Base-by-base conservation (phyloP, 2,888 invertebrate species). In the Kryphioiulus occultus region DNA sequence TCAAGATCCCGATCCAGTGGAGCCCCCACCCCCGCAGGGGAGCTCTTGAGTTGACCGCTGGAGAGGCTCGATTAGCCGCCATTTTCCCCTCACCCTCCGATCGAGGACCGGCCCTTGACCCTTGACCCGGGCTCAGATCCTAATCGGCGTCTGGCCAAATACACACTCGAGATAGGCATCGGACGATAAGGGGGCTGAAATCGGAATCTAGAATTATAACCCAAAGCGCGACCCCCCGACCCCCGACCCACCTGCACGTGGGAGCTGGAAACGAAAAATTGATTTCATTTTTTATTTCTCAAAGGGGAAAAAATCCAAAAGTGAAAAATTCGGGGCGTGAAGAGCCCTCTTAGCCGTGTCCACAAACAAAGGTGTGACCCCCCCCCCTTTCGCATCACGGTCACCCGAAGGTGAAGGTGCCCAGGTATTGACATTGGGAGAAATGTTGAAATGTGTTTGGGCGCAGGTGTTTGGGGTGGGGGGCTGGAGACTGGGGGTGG, bases 391-490 rank as follows among this genome's bases (percentile, higher is more conserved):
- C 19, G 5, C n/a, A 19, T 53, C 53, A 19, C 53, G 53, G 53
- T 53, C 53, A 53, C 53, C 53, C 53, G 19, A 53, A 53, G 53
- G 53, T 53, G 19, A 53, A 53, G 53, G 53, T n/a, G 53, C 53
- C 53, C 53, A 53, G 53, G 39, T 83, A 35, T 83, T 83, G 83
- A 35, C 39, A 83, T 83, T 32, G 39, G 83, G 83, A 35, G 39
- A 35, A 32, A 84, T 85, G 87, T 30, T 83, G 85, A 30, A 26
- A 44, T 53, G 44, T 86, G 30, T 88, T 88, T 78, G 85, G 68
- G 42, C 47, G 84, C 30, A 47, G 78, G 87, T 78, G 47, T 78
- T 30, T 68, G 83, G 35, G 44, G 30, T 32, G 22, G 83, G 30
- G 78, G 22, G 44, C 19, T 32, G 22, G 83, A 19, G 78, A 17